phyloP scores from a whole-genome alignment of 2,888 invertebrate genomes.

The Hyalella azteca region DNA sequence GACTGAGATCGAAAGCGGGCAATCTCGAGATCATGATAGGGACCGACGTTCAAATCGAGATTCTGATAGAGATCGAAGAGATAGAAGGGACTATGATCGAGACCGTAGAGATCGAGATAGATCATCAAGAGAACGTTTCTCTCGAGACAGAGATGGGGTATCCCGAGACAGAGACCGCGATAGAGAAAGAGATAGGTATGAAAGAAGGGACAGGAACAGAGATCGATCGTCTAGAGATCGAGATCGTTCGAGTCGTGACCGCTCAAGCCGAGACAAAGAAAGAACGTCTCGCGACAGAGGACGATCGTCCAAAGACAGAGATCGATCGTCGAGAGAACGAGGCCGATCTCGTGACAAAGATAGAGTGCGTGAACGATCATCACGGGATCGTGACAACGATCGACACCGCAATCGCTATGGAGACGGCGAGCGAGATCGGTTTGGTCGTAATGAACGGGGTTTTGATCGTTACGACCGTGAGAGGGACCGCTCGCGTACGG shows the following conservation, averaged over 20 bases:
- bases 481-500: slow-evolving; percentile 18
- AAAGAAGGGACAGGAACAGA: slow-evolving; percentile 39
- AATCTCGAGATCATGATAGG: slow-evolving; percentile 39
- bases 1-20: slow-evolving; percentile 33
- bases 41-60: slow-evolving; percentile 25
- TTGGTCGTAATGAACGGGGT: slow-evolving; percentile 3
- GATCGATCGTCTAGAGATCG: slow-evolving; percentile 27
- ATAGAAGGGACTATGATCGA: neutral
- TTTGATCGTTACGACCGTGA: slow-evolving; percentile 35
- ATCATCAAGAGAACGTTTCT: slow-evolving; percentile 24
- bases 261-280: slow-evolving; percentile 44
- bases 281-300: slow-evolving; percentile 34
- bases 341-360: slow-evolving; percentile 43
- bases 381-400: slow-evolving; percentile 21
- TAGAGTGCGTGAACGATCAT: slow-evolving; percentile 1
- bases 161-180: slow-evolving; percentile 35
- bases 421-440: slow-evolving; percentile 34
- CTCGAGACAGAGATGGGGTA: neutral
- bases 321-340: slow-evolving; percentile 38
- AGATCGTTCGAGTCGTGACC: neutral
- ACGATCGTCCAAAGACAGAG: neutral
- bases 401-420: slow-evolving; percentile 31
- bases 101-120: slow-evolving; percentile 3
- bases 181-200: slow-evolving; percentile 27
- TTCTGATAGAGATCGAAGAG: slow-evolving; percentile 28